Percentiles rank a stretch among this genome's conserved stretches.
Conservation (phyloP, 2,888 invertebrate species). For the Bombyx huttoni region DNA sequence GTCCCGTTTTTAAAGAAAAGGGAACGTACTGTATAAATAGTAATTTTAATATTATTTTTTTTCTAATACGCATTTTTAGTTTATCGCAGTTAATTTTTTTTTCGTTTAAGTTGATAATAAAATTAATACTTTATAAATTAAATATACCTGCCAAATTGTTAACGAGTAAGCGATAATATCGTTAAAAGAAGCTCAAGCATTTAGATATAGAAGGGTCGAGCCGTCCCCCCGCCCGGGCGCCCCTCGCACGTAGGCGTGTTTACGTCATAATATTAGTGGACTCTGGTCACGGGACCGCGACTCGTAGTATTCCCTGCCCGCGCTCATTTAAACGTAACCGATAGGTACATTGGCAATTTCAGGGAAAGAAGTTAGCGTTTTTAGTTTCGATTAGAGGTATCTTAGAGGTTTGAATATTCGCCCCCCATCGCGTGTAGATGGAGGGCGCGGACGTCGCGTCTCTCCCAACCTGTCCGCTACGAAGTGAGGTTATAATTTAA, state of each 20-base stretch:
- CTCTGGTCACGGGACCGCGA: conserved; percentile 51
- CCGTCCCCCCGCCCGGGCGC: conserved; percentile 42
- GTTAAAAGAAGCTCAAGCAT: conserved; percentile 62
- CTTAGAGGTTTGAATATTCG: conserved; percentile 31
- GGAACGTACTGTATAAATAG: conserved; percentile 67
- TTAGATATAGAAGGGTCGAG: conserved; percentile 42
- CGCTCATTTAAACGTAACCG: neutral
- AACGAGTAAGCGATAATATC: conserved; percentile 53
- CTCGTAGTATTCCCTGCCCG: neutral
- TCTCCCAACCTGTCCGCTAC: conserved; percentile 37
- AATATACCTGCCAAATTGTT: conserved; percentile 69
- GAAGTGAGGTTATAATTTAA: conserved; percentile 69
- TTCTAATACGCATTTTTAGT: conserved; percentile 66
- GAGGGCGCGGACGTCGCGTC: conserved; percentile 23
- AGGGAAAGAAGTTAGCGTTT: neutral
- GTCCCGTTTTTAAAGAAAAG: conserved; percentile 50
- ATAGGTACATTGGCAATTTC: neutral
- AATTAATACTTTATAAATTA: conserved; percentile 61
- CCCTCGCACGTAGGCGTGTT: conserved; percentile 62
- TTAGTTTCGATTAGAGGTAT: conserved; percentile 30
- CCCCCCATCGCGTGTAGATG: conserved; percentile 27
- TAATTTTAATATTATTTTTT: conserved; percentile 63
- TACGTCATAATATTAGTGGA: conserved; percentile 71
- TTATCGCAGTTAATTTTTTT: conserved; percentile 57
- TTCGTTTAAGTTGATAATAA: conserved; percentile 57